phyloP scores from a whole-genome alignment of 2,888 invertebrate genomes.

The Sinelater perroti region DNA sequence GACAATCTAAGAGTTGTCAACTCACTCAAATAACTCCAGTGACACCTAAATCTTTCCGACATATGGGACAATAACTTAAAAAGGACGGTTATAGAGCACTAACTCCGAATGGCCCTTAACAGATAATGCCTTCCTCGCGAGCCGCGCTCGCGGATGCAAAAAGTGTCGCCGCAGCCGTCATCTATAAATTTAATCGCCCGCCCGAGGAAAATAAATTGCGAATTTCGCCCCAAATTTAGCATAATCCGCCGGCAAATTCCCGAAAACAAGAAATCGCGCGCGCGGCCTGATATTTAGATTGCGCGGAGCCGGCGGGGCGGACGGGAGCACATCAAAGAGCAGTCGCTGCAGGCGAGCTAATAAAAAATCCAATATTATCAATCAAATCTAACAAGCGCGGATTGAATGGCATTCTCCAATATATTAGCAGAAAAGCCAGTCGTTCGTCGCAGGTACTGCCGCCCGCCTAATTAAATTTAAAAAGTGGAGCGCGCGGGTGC shows the following conservation, averaged over 20 bases:
- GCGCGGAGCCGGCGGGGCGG: background rate
- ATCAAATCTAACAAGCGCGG: conserved; percentile 12
- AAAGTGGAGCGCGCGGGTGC: background rate
- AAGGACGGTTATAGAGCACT: background rate
- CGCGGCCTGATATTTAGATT: conserved; percentile 9
- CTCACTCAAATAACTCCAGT: conserved; percentile 7
- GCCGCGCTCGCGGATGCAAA: no score
- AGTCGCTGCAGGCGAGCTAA: conserved; percentile 5
- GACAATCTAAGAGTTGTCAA: conserved; percentile 18
- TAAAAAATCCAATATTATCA: conserved; percentile 24
- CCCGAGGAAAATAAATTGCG: no score
- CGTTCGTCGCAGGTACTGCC: background rate
- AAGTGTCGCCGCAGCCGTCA: no score
- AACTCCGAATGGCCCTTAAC: no score
- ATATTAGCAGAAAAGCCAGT: background rate
- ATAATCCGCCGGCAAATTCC: no score
- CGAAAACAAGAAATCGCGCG: no score
- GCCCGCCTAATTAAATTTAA: conserved; percentile 11
- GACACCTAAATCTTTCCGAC: conserved; percentile 12
- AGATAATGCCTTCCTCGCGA: no score
- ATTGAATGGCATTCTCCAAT: conserved; percentile 11
- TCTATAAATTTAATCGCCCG: no score
- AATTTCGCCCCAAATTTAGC: no score
- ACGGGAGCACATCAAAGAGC: conserved; percentile 11
- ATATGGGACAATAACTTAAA: conserved; percentile 2